Percentiles rank a stretch among this genome's conserved stretches.
Evolutionary conservation across 2,113 vertebrate genomes (phyloP).

Genomic region (Grammomys dolichurus): DNA sequence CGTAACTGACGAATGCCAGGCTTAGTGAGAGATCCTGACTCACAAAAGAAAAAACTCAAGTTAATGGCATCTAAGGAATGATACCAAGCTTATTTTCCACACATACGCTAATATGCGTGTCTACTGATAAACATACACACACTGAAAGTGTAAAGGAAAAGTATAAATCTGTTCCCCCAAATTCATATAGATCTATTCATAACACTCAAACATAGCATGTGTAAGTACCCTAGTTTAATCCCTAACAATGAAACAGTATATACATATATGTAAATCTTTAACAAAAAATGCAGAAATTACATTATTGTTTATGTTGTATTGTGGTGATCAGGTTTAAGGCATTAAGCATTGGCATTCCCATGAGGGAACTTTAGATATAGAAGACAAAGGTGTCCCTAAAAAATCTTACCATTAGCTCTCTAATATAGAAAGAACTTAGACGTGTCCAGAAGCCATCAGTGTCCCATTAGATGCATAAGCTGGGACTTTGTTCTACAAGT

Average conservation of each 20-base stretch:
- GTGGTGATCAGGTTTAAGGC: no score
- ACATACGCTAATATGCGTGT: not conserved
- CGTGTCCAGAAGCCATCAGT: no score
- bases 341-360: no score
- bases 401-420: no score
- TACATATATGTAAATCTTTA: no score
- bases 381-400: no score
- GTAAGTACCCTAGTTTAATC: not conserved
- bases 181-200: not conserved
- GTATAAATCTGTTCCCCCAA: slow-evolving; percentile 28
- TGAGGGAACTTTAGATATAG: no score
- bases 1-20: not conserved
- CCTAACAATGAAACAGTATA: not conserved
- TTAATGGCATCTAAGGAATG: not conserved
- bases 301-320: no score
- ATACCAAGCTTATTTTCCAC: not conserved
- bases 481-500: no score
- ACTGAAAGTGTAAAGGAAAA: not conserved
- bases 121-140: not conserved
- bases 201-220: not conserved
- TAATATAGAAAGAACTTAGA: no score
- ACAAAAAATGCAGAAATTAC: no score
- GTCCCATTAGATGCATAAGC: no score
- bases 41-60: not conserved
- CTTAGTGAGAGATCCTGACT: not conserved